Conservation (phyloP, 2,888 invertebrate species). For the Netelia fuscicornis region DNA sequence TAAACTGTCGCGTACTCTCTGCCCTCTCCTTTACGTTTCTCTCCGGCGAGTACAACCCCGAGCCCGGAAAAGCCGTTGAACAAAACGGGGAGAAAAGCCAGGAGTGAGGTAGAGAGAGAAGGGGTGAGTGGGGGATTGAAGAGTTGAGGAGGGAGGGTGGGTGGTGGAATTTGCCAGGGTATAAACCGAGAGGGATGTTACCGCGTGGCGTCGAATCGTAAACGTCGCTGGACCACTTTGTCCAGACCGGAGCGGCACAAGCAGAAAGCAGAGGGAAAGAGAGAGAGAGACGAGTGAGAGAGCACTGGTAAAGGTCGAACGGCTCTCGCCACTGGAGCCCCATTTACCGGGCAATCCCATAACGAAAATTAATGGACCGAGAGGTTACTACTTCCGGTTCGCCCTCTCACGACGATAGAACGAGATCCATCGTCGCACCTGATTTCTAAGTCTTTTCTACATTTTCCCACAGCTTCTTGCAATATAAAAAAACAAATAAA, state of each 20-base stretch:
- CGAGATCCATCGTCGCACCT: slow-evolving; percentile 26
- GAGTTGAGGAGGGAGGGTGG: not conserved
- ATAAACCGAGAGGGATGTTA: slow-evolving; percentile 67
- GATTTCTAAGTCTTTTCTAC: slow-evolving; percentile 34
- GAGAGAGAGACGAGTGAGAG: slow-evolving; percentile 36
- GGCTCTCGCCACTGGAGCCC: slow-evolving; percentile 61
- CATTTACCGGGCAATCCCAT: slow-evolving; percentile 66
- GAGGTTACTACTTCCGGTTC: slow-evolving; percentile 67
- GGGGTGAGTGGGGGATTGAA: not conserved
- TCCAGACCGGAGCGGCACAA: slow-evolving; percentile 44
- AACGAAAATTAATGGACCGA: slow-evolving; percentile 69
- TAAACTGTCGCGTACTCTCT: slow-evolving; percentile 62
- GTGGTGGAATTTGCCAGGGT: slow-evolving; percentile 9
- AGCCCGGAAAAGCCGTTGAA: slow-evolving; percentile 46
- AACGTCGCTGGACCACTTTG: slow-evolving; percentile 71
- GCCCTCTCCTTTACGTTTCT: slow-evolving; percentile 12
- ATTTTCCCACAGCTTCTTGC: not conserved
- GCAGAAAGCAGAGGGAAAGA: slow-evolving; percentile 1
- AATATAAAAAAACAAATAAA: not conserved
- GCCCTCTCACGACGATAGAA: slow-evolving; percentile 47
- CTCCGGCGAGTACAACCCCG: not conserved
- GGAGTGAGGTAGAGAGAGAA: not conserved
- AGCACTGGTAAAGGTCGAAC: slow-evolving; percentile 34
- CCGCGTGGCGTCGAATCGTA: slow-evolving; percentile 69
- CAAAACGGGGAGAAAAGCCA: slow-evolving; percentile 45